Evolutionary conservation across 2,888 invertebrate genomes (phyloP).

Genomic region (Syritta pipiens): DNA sequence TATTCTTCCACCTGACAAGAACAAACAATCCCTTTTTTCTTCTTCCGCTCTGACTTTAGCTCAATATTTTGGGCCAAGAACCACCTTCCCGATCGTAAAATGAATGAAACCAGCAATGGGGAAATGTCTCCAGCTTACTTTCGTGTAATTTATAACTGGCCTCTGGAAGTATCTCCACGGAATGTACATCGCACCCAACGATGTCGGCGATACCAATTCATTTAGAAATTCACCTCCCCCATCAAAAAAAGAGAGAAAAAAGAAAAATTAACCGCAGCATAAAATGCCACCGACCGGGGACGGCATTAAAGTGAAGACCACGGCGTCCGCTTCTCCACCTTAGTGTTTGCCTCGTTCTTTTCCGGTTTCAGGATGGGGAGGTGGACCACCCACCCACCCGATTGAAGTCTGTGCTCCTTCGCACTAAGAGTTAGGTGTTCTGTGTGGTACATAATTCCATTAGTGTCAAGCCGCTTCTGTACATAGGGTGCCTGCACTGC

Average conservation of each 20-base stretch:
- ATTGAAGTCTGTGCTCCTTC: conserved; percentile 15
- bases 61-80: neutral
- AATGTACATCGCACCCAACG: neutral
- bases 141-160: conserved; percentile 52
- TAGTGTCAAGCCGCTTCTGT: conserved; percentile 58
- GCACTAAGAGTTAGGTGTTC: conserved; percentile 22
- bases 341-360: conserved; percentile 37
- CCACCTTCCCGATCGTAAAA: conserved; percentile 1
- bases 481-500: conserved; percentile 25
- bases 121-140: conserved; percentile 25
- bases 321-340: too few species aligned
- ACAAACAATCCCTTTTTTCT: conserved; percentile 25
- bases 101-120: conserved; percentile 5
- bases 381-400: too few species aligned
- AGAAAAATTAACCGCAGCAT: conserved; percentile 16
- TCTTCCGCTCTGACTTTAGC: conserved; percentile 7
- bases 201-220: conserved; percentile 47
- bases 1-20: conserved; percentile 32
- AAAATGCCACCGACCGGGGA: conserved; percentile 28
- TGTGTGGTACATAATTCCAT: conserved; percentile 63
- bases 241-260: conserved; percentile 24
- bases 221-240: conserved; percentile 43
- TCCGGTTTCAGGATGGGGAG: conserved; percentile 14
- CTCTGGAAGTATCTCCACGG: conserved; percentile 15
- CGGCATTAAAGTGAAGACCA: conserved; percentile 44